A percentile compares a stretch with the other conserved stretches of the same genome.
These are phyloP conservation scores for Manis pentadactyla DNA, from an alignment of 2,797 vertebrate species.

Conservation along the genomic window DNA sequence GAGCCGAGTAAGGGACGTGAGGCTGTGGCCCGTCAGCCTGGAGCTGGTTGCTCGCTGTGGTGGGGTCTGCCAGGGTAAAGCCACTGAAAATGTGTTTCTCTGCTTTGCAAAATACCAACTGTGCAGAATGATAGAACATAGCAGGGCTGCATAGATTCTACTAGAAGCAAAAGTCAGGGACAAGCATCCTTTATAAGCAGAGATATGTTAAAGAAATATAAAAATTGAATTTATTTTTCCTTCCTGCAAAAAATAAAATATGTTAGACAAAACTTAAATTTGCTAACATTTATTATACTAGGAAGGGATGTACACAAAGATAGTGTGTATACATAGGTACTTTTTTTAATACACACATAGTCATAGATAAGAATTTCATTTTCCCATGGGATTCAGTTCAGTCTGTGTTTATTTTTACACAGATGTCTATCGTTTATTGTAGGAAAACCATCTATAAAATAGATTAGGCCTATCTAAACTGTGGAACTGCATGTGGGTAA, in stretches of 20 bases:
- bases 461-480: neutral
- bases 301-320: neutral
- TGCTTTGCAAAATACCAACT: neutral
- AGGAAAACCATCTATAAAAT: neutral
- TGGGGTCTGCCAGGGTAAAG: neutral
- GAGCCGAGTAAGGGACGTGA: neutral
- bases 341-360: neutral
- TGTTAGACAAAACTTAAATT: neutral
- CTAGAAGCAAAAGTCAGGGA: neutral
- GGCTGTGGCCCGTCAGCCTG: constrained; percentile 16
- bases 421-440: neutral
- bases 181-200: neutral
- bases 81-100: constrained; percentile 55
- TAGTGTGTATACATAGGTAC: neutral
- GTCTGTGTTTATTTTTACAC: neutral
- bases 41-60: constrained; percentile 19
- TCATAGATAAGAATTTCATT: neutral
- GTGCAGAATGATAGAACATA: neutral
- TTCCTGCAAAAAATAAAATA: neutral
- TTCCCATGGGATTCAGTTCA: neutral
- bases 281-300: neutral
- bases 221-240: neutral
- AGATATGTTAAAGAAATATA: neutral
- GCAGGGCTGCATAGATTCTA: neutral
- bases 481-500: neutral